Conservation (phyloP, 2,797 vertebrate species). For the Intellagama lesueurii region DNA sequence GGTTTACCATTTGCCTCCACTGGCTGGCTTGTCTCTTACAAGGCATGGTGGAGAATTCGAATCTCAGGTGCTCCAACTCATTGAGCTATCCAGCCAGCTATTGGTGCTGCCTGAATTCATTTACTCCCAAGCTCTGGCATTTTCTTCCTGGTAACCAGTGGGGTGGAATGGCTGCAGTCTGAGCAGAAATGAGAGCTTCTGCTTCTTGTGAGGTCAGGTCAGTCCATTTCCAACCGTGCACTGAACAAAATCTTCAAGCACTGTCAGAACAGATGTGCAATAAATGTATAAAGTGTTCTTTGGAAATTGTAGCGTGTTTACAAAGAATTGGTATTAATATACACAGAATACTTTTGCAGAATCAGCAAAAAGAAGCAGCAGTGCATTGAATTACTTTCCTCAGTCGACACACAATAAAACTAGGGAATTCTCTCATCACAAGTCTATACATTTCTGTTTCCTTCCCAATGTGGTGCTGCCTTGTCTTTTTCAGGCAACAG, state of each 20-base stretch:
- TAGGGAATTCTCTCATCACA: not conserved
- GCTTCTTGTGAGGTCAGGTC: not conserved
- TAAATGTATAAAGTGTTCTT: not conserved
- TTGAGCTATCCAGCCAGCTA: too few relatives aligned
- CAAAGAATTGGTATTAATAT: not conserved
- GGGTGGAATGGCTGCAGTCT: not conserved
- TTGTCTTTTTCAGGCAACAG: constrained; percentile 23
- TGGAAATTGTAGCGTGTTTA: not conserved
- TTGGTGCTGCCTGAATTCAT: not conserved
- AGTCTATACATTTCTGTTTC: not conserved
- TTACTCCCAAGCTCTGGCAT: not conserved
- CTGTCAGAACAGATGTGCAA: not conserved
- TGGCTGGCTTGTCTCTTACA: too few relatives aligned
- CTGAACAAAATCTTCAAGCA: not conserved
- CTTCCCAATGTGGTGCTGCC: not conserved
- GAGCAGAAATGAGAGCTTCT: not conserved
- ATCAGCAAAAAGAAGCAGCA: not conserved
- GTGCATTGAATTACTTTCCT: not conserved
- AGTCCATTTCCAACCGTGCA: not conserved
- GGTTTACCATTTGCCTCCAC: too few relatives aligned
- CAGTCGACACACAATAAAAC: not conserved
- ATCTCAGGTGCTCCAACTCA: too few relatives aligned
- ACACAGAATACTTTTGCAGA: not conserved
- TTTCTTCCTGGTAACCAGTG: not conserved
- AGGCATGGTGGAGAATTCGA: too few relatives aligned